Evolutionary conservation across 1,140 invertebrate species (phyloP).

Genomic region (Drosophila novamexicana): DNA sequence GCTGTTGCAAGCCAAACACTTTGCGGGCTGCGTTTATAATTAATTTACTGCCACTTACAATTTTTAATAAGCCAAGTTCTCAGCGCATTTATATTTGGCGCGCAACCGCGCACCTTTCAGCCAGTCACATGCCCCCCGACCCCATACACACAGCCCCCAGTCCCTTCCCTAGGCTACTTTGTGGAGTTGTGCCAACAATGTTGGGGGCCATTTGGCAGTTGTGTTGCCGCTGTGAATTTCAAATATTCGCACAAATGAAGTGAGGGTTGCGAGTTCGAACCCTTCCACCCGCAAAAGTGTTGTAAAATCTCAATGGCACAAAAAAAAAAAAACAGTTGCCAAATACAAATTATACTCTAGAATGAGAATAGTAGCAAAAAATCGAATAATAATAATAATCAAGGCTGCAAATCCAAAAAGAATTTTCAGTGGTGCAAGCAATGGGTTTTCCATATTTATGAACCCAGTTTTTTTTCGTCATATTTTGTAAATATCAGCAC

Average conservation of each 20-base stretch:
- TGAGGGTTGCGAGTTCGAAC: not conserved
- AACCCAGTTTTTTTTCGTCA: no score
- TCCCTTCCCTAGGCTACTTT: not conserved
- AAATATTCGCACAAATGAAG: not conserved
- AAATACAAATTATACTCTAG: no score
- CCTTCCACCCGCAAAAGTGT: no score
- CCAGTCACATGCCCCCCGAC: not conserved
- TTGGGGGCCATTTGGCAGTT: slow-evolving; percentile 19
- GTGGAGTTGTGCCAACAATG: slow-evolving; percentile 8
- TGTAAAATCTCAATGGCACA: no score
- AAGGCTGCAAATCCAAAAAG: no score
- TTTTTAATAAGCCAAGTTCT: slow-evolving; percentile 74
- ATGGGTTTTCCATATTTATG: no score
- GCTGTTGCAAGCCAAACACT: slow-evolving; percentile 72
- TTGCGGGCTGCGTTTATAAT: slow-evolving; percentile 75
- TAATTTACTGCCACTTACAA: slow-evolving; percentile 82
- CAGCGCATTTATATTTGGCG: slow-evolving; percentile 31
- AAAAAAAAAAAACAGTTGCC: no score
- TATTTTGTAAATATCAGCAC: no score
- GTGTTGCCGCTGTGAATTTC: not conserved
- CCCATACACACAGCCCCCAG: not conserved
- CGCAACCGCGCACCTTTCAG: not conserved
- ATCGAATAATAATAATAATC: no score
- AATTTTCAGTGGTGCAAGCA: no score
- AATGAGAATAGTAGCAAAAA: no score